Conservation (phyloP, 2,888 invertebrate genomes). For the Scaptodrosophila latifasciaeformis region DNA sequence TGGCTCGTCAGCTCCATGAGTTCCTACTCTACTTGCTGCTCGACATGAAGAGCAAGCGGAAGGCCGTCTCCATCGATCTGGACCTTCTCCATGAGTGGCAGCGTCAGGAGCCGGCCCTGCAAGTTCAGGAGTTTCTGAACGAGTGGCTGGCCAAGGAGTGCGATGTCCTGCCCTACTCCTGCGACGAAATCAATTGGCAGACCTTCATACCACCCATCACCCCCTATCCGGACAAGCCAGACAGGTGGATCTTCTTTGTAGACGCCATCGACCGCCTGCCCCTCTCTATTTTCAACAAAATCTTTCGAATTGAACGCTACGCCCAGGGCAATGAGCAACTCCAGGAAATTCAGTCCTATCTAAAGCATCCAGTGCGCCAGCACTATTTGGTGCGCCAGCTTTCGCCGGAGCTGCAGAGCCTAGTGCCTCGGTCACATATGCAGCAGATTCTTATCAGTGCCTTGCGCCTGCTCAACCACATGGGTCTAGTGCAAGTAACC, state of each 20-base stretch:
- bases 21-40: slow-evolving; percentile 83
- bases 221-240: slow-evolving; percentile 77
- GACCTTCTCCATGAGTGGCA: slow-evolving; percentile 64
- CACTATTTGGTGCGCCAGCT: slow-evolving; percentile 80
- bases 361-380: slow-evolving; percentile 81
- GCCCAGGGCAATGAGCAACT: slow-evolving; percentile 75
- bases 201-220: slow-evolving; percentile 84
- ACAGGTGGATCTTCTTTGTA: slow-evolving; percentile 82
- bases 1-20: slow-evolving; percentile 81
- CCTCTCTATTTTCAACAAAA: slow-evolving; percentile 81
- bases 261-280: slow-evolving; percentile 84
- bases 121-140: slow-evolving; percentile 71
- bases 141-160: slow-evolving; percentile 76
- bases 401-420: slow-evolving; percentile 72
- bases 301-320: slow-evolving; percentile 77
- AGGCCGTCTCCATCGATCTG: slow-evolving; percentile 44
- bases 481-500: slow-evolving; percentile 82
- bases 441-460: slow-evolving; percentile 71
- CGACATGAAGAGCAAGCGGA: slow-evolving; percentile 75
- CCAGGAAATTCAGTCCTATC: slow-evolving; percentile 72
- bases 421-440: slow-evolving; percentile 60
- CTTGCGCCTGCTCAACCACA: slow-evolving; percentile 78
- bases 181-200: slow-evolving; percentile 79
- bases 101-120: slow-evolving; percentile 64
- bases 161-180: slow-evolving; percentile 58